Conservation (phyloP, 2,113 vertebrate genomes). For the Acanthochromis polyacanthus region DNA sequence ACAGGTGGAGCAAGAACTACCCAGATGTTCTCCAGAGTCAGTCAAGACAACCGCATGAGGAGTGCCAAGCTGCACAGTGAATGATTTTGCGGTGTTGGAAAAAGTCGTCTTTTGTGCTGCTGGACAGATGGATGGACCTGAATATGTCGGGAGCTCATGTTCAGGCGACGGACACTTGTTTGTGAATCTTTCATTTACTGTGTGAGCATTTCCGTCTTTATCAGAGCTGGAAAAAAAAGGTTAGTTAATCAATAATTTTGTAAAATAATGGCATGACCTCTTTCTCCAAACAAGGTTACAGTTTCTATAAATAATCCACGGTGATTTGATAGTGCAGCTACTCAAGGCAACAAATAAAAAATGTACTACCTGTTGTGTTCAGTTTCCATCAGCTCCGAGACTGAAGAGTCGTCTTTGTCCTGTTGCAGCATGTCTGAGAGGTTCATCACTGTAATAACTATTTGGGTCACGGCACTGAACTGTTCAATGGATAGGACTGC, state of each 20-base stretch:
- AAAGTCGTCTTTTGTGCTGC: conserved; percentile 39
- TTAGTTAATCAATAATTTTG: neutral
- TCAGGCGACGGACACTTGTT: conserved; percentile 26
- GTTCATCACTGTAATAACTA: conserved; percentile 73
- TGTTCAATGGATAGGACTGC: conserved; percentile 47
- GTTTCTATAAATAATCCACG: neutral
- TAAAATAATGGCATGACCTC: neutral
- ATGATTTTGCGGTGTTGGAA: conserved; percentile 15
- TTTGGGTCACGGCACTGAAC: conserved; percentile 60
- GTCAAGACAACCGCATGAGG: conserved; percentile 2
- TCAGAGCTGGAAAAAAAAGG: conserved; percentile 36
- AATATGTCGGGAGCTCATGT: conserved; percentile 6
- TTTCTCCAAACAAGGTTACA: neutral
- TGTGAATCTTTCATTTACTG: conserved; percentile 17
- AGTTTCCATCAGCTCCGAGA: conserved; percentile 34
- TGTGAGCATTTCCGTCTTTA: conserved; percentile 29
- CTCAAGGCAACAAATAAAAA: neutral
- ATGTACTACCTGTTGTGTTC: conserved; percentile 50
- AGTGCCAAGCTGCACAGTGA: conserved; percentile 6
- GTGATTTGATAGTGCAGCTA: neutral
- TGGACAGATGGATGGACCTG: conserved; percentile 10
- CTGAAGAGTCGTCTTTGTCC: conserved; percentile 24
- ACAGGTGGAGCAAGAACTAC: conserved; percentile 20
- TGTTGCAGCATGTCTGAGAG: conserved; percentile 49
- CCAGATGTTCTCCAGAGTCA: conserved; percentile 17